A percentile compares a stretch with the other conserved stretches of the same genome.
Evolutionary conservation across 92 coral and sea anemone genomes (phyloP).

Genomic region (Palythoa grandiflora): DNA sequence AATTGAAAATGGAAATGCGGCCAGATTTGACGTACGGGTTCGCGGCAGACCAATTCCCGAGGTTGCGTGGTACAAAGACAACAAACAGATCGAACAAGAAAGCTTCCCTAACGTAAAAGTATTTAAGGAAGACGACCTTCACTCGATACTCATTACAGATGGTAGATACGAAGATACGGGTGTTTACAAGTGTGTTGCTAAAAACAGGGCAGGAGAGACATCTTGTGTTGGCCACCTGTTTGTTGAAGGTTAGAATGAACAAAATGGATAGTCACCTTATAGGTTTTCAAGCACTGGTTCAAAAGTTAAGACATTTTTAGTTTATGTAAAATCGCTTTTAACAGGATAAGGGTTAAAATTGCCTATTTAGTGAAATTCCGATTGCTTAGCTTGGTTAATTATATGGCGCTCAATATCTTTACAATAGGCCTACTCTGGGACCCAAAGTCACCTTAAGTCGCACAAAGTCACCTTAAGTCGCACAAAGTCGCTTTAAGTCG

Average conservation of each 20-base stretch:
- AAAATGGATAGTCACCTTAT: no score
- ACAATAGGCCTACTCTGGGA: no score
- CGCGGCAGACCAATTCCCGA: constrained; percentile 86
- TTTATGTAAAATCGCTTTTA: no score
- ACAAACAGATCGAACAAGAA: constrained; percentile 64
- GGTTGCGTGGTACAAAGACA: constrained; percentile 90
- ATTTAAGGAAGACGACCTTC: constrained; percentile 81
- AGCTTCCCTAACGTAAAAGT: constrained; percentile 74
- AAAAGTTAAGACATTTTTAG: no score
- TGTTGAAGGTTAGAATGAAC: constrained; percentile 75
- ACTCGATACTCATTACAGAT: constrained; percentile 85
- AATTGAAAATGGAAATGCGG: constrained; percentile 84
- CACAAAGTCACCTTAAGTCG: no score
- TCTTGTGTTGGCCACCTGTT: constrained; percentile 74
- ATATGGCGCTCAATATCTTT: no score
- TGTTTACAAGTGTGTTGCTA: constrained; percentile 90
- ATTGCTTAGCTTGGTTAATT: background rate
- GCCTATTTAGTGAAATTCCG: background rate
- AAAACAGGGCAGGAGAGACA: constrained; percentile 82
- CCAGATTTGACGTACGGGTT: constrained; percentile 91
- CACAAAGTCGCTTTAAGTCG: no score
- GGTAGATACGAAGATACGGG: constrained; percentile 85
- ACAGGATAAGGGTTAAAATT: no score
- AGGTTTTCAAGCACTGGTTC: no score
- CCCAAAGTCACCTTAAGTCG: no score